Percentiles rank a stretch among this genome's conserved stretches.
Conservation (phyloP, 2,888 invertebrate genomes). For the Podabrus alpinus region DNA sequence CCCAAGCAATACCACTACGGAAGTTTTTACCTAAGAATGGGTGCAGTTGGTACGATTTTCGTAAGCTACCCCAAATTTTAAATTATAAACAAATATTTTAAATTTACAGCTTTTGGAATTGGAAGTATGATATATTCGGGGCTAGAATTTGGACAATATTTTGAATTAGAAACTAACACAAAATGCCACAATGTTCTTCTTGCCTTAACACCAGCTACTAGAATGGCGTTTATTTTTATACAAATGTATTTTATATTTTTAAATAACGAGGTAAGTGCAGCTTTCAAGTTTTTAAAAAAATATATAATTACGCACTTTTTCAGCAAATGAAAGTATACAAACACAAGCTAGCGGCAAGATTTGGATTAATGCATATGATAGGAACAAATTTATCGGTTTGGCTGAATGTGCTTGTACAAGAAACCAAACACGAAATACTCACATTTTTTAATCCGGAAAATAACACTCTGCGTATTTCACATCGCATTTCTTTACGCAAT, state of each 20-base stretch:
- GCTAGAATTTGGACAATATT: slow-evolving; percentile 92
- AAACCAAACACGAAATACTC: slow-evolving; percentile 93
- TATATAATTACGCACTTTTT: slow-evolving; percentile 41
- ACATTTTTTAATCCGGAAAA: slow-evolving; percentile 90
- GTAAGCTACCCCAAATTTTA: background rate
- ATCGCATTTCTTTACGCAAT: slow-evolving; percentile 68
- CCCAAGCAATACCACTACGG: slow-evolving; percentile 78
- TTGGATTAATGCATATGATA: slow-evolving; percentile 98
- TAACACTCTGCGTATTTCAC: slow-evolving; percentile 77
- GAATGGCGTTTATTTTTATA: slow-evolving; percentile 95
- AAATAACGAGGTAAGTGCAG: slow-evolving; percentile 81
- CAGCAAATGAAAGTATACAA: slow-evolving; percentile 90
- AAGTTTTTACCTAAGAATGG: slow-evolving; percentile 91
- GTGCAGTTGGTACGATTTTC: slow-evolving; percentile 77
- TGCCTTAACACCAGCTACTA: slow-evolving; percentile 86
- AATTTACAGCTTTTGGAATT: slow-evolving; percentile 88
- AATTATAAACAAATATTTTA: background rate
- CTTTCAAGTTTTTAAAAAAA: background rate
- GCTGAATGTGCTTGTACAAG: slow-evolving; percentile 92
- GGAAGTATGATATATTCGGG: slow-evolving; percentile 97
- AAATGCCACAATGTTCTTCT: slow-evolving; percentile 90
- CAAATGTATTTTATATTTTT: slow-evolving; percentile 99
- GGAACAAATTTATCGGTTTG: slow-evolving; percentile 97
- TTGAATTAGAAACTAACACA: slow-evolving; percentile 87
- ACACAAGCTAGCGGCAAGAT: slow-evolving; percentile 86